Evolutionary conservation across 2,888 invertebrate species (phyloP), one percentile per base, ranked within the genome.

Genomic region (Ophonus ardosiacus): DNA sequence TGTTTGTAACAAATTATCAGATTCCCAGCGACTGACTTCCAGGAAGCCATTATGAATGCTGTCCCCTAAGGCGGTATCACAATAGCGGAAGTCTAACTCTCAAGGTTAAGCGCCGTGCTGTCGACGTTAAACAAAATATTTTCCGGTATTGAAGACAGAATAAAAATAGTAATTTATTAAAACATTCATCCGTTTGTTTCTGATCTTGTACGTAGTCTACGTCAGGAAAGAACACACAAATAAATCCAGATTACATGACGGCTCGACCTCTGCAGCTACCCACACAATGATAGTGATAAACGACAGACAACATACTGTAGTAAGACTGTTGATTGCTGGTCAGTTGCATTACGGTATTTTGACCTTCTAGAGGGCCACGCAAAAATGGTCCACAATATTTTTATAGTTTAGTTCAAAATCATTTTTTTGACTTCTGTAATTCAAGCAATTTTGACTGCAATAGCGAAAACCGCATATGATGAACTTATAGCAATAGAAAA

Each of bases 61-160:
- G 79, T 79, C 86, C 79, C 86, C 59, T 59, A 79, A 81, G 81
- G 81, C 78, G 78, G 68, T 86, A 86, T 86, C 86, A 86, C 87
- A 86, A 87, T 86, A 84, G 85, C 88, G 88, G 88, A 88, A 88
- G 88, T 87, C 81, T 85, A 68, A 71, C 59, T 85, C 87, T 85
- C 87, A 88, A 88, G 88, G 88, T 86, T 86, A 86, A 86, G 71
- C 40, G 76, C 24, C 59, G 56, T 43, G 59, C 61, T 83, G 68
- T 65, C 68, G 56, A 17, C 65, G 79, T 40, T 85, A 57, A 78
- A 84, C 78, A 84, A 84, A 84, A 43, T 40, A 71, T 85, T 85
- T 84, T 85, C 85, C 80, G 80, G 85, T 80, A 85, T 85, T 61
- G 78, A 51, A 56, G 84, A 76, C 40, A 83, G 68, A 59, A 84